Evolutionary conservation across 1,140 invertebrate species (phyloP), one percentile per base, ranked within the genome.

Genomic region (Pseudoatta argentina): DNA sequence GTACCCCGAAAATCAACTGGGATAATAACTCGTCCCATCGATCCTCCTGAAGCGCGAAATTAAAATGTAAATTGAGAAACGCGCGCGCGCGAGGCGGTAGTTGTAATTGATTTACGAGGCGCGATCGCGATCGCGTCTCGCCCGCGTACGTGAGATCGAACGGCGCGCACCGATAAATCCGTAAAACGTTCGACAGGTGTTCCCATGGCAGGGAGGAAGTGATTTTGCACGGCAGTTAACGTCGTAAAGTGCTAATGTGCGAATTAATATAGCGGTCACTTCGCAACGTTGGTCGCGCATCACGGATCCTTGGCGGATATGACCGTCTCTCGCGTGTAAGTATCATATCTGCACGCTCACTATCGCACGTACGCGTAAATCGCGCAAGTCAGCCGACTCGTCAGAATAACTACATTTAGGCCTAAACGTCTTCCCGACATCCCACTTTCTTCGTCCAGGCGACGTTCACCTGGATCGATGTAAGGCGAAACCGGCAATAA

Each of bases 201-300:
- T 89, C 88, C 77, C 88, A 85, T 76, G 72, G 55, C 64, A 27
- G 85, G 69, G 39, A 91, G 87, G 87, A 91, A 91, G 90, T 83
- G 90, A 91, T 91, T 91, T 87, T 87, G 66, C 88, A 91, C 81
- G 82, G 76, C 73, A 78, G 89, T 87, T 91, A 82, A 55, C 83
- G 78, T 81, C 69, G 82, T 59, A 82, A 91, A 86, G 90, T 89
- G 90, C 88, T 91, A 91, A 91, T 86, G 87, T 51, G 89, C 89
- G 88, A 91, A 91, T 91, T 91, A 89, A 91, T 91, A 91, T 79
- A 87, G 82, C 89, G 89, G 85, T 91, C 87, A 88, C 77, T 87
- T 39, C 24, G 57, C 55, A 61, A 57, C 63, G 81, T 71, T 61
- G 77, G 67, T 63, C 81, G 75, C 86, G 81, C 87, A 72, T 89